Evolutionary conservation across 2,888 invertebrate species (phyloP), one percentile per base, ranked within the genome.

Genomic region (Sesia bembeciformis): DNA sequence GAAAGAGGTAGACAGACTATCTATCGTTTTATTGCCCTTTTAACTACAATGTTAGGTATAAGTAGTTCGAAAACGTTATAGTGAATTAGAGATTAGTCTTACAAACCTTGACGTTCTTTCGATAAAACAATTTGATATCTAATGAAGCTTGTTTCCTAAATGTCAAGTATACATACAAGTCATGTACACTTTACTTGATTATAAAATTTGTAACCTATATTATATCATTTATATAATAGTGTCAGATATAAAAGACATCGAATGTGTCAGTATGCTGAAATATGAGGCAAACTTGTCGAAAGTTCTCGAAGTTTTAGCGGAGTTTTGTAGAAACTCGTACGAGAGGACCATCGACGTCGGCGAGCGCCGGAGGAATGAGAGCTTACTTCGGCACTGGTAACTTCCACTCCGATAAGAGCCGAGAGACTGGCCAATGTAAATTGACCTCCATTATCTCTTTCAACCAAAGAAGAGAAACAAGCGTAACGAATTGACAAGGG

Each of bases 351-450:
- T 60, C 68, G 65, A 60, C 70, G 64, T 57, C 67, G 67, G 61
- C 68, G 64, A 64, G 68, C 63, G 63, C 64, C 66, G 75, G 74
- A 66, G 74, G 77, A 77, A 69, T 67, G 68, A 65, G 59, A 5
- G 8, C 5, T 39, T 41, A 42, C 39, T 23, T 38, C 52, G 40
- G 40, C 49, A 39, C 52, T 43, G 55, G 52, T 57, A 59, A 62
- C 58, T 53, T 56, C 55, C 56, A 56, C 52, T 53, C 54, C 52
- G 54, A 54, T 49, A 41, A 54, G 49, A 55, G 46, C 53, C 40
- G 53, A 53, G 52, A 57, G 40, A 6, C 6, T 39, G 62, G 64
- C 64, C 63, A 65, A 65, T 67, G 62, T 62, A 57, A 66, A 63
- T 65, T 65, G 64, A 66, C 64, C 62, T 64, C 59, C 39, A 46